phyloP scores from a whole-genome alignment of 1,140 invertebrate genomes.

The Formica exsecta region DNA sequence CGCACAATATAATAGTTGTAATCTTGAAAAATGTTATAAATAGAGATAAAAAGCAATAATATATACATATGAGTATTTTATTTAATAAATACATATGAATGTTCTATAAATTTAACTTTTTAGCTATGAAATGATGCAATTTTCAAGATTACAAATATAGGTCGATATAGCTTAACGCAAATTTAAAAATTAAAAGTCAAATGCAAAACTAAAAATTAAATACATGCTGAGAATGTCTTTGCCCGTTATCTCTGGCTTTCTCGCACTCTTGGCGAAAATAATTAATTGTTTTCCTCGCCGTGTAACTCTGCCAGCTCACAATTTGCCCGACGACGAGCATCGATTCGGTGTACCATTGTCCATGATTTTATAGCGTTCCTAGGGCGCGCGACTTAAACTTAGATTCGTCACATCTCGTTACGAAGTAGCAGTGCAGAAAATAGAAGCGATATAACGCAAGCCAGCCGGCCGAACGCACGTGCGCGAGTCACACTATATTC shows the following conservation, averaged over 20 bases:
- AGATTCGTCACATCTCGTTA: conserved; percentile 31
- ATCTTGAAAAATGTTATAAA: neutral
- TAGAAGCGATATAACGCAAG: conserved; percentile 53
- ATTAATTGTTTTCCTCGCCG: neutral
- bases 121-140: neutral
- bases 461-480: conserved; percentile 38
- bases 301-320: neutral
- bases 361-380: conserved; percentile 18
- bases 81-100: too few relatives aligned
- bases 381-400: conserved; percentile 41
- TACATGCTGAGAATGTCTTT: too few relatives aligned
- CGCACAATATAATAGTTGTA: too few relatives aligned
- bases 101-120: neutral
- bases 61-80: too few relatives aligned
- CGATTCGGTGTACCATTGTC: conserved; percentile 36
- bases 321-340: neutral
- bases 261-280: neutral
- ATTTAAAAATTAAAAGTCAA: too few relatives aligned
- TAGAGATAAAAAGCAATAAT: too few relatives aligned
- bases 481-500: conserved; percentile 25
- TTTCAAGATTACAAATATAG: neutral
- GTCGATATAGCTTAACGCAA: neutral
- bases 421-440: conserved; percentile 54
- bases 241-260: neutral
- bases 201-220: neutral